These are phyloP conservation scores for Pardosa pseudoannulata DNA, from an alignment of 2,888 invertebrate species.

Conservation along the genomic window DNA sequence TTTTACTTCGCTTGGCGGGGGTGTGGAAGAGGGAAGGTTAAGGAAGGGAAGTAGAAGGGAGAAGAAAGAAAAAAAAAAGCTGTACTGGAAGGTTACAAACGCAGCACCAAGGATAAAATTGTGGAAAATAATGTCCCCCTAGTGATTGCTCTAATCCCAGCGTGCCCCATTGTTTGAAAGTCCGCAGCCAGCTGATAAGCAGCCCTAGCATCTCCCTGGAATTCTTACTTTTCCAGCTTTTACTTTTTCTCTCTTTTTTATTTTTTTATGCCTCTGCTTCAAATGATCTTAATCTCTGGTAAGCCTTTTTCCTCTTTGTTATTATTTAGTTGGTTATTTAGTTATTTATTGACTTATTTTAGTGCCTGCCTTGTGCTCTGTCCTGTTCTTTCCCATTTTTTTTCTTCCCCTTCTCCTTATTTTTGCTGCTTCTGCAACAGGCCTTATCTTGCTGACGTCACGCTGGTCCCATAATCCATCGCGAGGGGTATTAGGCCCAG, in stretches of 20 bases:
- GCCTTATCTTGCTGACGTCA: constrained; percentile 72
- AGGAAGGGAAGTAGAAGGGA: not conserved
- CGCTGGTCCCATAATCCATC: constrained; percentile 64
- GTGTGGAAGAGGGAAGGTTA: too few relatives aligned
- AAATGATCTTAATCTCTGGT: constrained; percentile 72
- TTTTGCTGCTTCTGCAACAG: constrained; percentile 24
- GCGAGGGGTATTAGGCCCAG: constrained; percentile 68
- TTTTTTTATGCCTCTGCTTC: constrained; percentile 41
- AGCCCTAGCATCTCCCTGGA: constrained; percentile 61
- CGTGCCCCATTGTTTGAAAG: constrained; percentile 68
- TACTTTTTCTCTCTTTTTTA: not conserved
- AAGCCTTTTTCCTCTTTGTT: constrained; percentile 72
- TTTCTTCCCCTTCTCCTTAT: not conserved
- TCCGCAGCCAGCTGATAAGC: constrained; percentile 65
- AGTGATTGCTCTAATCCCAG: constrained; percentile 69
- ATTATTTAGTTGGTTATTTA: constrained; percentile 72
- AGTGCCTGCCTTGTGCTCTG: constrained; percentile 17
- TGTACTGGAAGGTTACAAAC: not conserved
- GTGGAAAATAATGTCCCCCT: constrained; percentile 72
- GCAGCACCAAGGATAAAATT: constrained; percentile 59
- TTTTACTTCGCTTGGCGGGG: constrained; percentile 39
- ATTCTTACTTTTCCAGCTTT: constrained; percentile 49
- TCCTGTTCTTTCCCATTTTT: constrained; percentile 3
- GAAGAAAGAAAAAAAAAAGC: constrained; percentile 9
- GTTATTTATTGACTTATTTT: constrained; percentile 71